Conservation (phyloP, 1,140 invertebrate genomes). For the Heliothis virescens region DNA sequence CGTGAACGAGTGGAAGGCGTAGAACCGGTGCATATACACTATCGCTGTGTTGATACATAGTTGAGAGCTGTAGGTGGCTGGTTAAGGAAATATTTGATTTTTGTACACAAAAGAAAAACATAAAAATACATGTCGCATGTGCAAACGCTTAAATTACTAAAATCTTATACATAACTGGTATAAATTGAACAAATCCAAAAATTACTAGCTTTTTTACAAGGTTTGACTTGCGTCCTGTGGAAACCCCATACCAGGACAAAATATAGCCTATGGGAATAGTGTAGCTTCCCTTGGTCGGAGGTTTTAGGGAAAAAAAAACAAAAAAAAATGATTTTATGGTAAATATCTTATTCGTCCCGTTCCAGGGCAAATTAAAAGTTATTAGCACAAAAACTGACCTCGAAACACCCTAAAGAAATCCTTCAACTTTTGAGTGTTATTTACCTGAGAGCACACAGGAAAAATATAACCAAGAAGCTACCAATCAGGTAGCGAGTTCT, state of each 20-base stretch:
- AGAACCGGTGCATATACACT: constrained; percentile 99
- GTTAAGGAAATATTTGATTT: constrained; percentile 64
- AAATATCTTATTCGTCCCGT: too few relatives aligned
- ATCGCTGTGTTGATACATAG: constrained; percentile 88
- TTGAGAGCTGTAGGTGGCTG: constrained; percentile 71
- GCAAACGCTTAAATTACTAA: background rate
- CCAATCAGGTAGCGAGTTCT: background rate
- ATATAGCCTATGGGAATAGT: background rate
- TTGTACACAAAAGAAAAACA: constrained; percentile 2
- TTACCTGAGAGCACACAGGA: background rate
- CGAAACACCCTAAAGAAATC: background rate
- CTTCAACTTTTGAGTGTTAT: background rate
- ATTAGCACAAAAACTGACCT: background rate
- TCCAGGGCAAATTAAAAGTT: too few relatives aligned
- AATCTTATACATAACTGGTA: too few relatives aligned
- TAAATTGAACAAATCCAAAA: too few relatives aligned
- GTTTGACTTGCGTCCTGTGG: background rate
- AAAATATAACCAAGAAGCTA: constrained; percentile 3
- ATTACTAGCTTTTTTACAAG: too few relatives aligned
- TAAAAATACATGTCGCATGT: constrained; percentile 10
- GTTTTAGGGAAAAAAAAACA: too few relatives aligned
- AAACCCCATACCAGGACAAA: background rate
- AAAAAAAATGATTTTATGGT: too few relatives aligned
- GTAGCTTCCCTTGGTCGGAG: too few relatives aligned
- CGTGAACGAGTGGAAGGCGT: constrained; percentile 92